A percentile compares a stretch with the other conserved stretches of the same genome.
Conservation (phyloP, 2,888 invertebrate genomes). For the Geotrupes spiniger region DNA sequence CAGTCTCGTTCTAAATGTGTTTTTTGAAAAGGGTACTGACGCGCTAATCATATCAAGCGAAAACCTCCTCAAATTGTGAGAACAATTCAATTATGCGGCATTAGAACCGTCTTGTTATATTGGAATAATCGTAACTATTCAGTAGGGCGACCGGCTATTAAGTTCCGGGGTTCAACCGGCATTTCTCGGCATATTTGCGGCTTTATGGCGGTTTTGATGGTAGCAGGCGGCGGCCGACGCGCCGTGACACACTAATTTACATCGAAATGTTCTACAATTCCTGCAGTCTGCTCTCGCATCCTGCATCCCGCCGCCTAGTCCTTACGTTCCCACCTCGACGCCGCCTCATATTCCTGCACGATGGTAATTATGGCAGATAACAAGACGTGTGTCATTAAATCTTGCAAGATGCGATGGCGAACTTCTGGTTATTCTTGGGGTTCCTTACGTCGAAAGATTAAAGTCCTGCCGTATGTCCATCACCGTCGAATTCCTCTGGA, state of each 20-base stretch:
- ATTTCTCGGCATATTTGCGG: conserved; percentile 34
- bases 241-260: conserved; percentile 41
- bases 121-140: conserved; percentile 24
- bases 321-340: conserved; percentile 24
- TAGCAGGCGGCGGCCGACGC: conserved; percentile 36
- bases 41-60: too few species aligned
- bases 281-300: conserved; percentile 32
- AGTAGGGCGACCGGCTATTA: conserved; percentile 24
- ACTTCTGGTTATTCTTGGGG: too few species aligned
- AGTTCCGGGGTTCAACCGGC: conserved; percentile 24
- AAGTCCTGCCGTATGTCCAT: too few species aligned
- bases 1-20: too few species aligned
- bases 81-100: conserved; percentile 21
- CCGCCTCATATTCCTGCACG: not conserved
- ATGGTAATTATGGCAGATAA: not conserved
- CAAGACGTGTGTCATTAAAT: not conserved
- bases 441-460: too few species aligned
- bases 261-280: conserved; percentile 42
- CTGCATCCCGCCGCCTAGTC: conserved; percentile 32
- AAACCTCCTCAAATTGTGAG: too few species aligned
- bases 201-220: conserved; percentile 36
- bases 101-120: conserved; percentile 4
- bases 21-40: too few species aligned
- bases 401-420: too few species aligned
- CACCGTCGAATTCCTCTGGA: too few species aligned